Conservation (phyloP, 92 coral and sea anemone species). For the Porites lobata region DNA sequence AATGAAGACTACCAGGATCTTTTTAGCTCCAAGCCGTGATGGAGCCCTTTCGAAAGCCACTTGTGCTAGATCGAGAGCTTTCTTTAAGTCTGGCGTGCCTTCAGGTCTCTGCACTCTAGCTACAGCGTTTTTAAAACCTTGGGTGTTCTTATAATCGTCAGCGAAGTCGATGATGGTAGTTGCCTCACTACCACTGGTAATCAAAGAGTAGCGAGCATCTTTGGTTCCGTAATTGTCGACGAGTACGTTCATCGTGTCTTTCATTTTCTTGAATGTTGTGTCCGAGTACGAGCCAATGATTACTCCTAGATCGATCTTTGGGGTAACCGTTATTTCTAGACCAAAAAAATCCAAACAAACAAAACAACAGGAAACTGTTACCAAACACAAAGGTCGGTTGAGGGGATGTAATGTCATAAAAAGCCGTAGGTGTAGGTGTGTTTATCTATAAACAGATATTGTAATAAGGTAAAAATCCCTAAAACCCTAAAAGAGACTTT, state of each 20-base stretch:
- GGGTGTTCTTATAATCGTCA: slow-evolving; percentile 38
- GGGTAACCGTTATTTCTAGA: neutral
- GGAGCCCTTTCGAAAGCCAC: slow-evolving; percentile 49
- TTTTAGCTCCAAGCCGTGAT: slow-evolving; percentile 65
- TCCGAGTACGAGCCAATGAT: slow-evolving; percentile 69
- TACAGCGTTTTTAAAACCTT: slow-evolving; percentile 32
- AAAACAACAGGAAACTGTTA: neutral
- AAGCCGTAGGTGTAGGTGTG: too few relatives aligned
- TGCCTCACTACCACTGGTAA: slow-evolving; percentile 67
- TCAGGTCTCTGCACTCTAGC: slow-evolving; percentile 35
- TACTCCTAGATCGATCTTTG: slow-evolving; percentile 67
- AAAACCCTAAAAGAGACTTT: too few relatives aligned
- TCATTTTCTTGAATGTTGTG: slow-evolving; percentile 65
- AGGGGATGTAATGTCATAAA: too few relatives aligned
- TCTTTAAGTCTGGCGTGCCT: slow-evolving; percentile 63
- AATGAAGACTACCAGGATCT: slow-evolving; percentile 68
- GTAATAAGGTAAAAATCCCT: too few relatives aligned
- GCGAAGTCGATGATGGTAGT: slow-evolving; percentile 47
- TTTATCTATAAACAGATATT: too few relatives aligned
- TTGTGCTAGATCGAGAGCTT: slow-evolving; percentile 64
- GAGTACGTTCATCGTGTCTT: slow-evolving; percentile 52
- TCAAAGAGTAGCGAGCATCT: slow-evolving; percentile 60
- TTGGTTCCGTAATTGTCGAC: slow-evolving; percentile 67
- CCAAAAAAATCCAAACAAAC: neutral
- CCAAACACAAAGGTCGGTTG: too few relatives aligned